Base-by-base conservation (phyloP, 37 sponge, comb jelly and placozoan species). In the Spongilla lacustris region DNA sequence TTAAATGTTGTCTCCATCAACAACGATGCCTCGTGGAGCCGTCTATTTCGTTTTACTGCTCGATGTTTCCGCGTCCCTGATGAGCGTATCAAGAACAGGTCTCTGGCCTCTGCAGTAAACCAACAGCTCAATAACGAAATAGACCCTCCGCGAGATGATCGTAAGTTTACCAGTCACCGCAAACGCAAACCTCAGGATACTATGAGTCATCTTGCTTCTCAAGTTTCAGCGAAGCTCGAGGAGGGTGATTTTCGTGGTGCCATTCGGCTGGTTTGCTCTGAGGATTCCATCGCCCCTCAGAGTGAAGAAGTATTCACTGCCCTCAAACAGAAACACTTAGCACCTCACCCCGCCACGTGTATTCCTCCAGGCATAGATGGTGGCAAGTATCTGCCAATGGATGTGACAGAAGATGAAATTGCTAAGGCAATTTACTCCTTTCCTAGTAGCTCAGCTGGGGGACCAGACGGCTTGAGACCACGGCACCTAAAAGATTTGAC, bases 21-120 rank as follows among this genome's bases (percentile, higher is more conserved):
- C 31, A 38, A 67, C 31, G 41, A 23, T 32, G 66, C 82, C 41
- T 23, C 83, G 24, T 84, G 84, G 84, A 35, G 75, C n/a, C 76
- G 75, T 23, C 84, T 82, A 50, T 82, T 37, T 48, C 83, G 23
- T 11, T 82, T 82, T 72, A 50, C 83, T 24, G 10, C 83, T 29
- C 83, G 83, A 14, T 82, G 73, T 46, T 70, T 82, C 23, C 74
- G 83, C 25, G 73, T 36, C 23, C 83, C 83, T 27, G 38, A 71
- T 49, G 70, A 70, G 69, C 70, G 83, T 70, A 73, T 73, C 24
- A 34, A 50, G 25, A 29, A 75, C 10, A 84, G 84, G 49, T 74
- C 75, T 66, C 66, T 84, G 49, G 84, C 75, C 50, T 37, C 67
- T 1, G 25, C 27, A 19, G 33, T 84, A 26, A 74, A 84, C 50